Base-by-base conservation (phyloP, 2,888 invertebrate species). In the Busseola fusca region DNA sequence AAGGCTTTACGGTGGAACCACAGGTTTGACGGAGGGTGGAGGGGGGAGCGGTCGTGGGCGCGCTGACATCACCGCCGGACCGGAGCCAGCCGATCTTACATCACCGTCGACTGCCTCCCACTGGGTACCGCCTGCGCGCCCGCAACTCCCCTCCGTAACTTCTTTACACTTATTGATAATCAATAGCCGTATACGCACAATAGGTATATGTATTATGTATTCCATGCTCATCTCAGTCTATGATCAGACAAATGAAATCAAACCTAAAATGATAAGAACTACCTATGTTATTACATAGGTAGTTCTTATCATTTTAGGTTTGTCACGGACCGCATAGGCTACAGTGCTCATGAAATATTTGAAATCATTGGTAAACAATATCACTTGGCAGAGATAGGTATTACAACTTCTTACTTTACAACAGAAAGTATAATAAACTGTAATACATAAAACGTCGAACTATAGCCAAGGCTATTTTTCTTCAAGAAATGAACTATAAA, bases 11-110 rank as follows among this genome's bases (percentile, higher is more conserved):
- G 76, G 85, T 83, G 83, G 86, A 87, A 83, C 78, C 82, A 85
- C 85, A 86, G 85, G 84, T 79, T 81, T 79, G 85, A 69, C 82
- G 77, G 86, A 85, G 82, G 90, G 72, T 64, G 84, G 86, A 89
- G 87, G 88, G 85, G 77, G 87, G 89, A 89, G 89, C 82, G 86
- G 87, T 88, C 88, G 94, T 93, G 92, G 93, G 93, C 90, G 93
- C 92, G 94, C 93, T 95, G 95, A 95, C 95, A 95, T 95, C 95
- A 95, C 93, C 95, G 91, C 92, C 92, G 86, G 88, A 93, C 92
- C 92, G 86, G 88, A 93, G 93, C 91, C 92, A 93, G 93, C 91
- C 91, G 93, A 86, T 94, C 95, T 95, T 95, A 95, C 95, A 94
- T 95, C 95, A 95, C 91, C 94, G 86, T 85, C 87, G 86, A 86